A percentile compares a stretch with the other conserved stretches of the same genome.
Conservation (phyloP, 2,888 invertebrate species). For the Euclidia mi region DNA sequence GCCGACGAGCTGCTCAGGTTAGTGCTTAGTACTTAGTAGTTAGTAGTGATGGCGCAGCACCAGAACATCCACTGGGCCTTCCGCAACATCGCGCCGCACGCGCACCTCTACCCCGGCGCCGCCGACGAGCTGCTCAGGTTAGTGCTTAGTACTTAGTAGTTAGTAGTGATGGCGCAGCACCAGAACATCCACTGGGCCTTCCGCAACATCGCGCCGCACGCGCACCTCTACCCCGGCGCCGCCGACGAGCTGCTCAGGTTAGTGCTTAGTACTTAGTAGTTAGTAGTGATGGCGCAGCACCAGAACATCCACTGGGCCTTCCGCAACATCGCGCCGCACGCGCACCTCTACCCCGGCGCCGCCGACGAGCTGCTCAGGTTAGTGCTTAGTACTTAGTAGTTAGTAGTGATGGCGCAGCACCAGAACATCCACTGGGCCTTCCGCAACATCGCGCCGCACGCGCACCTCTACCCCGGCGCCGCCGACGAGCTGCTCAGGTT, state of each 20-base stretch:
- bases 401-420: too few species aligned
- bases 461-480: too few species aligned
- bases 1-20: slow-evolving; percentile 97
- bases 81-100: slow-evolving; percentile 98
- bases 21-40: background rate
- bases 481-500: slow-evolving; percentile 16
- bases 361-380: slow-evolving; percentile 93
- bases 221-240: slow-evolving; percentile 96
- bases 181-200: slow-evolving; percentile 99
- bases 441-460: too few species aligned
- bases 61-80: slow-evolving; percentile 99
- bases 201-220: slow-evolving; percentile 98
- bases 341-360: too few species aligned
- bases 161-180: too few species aligned
- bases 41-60: slow-evolving; percentile 82
- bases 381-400: background rate
- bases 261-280: slow-evolving; percentile 96
- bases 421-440: too few species aligned
- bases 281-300: slow-evolving; percentile 87
- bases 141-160: too few species aligned
- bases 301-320: too few species aligned
- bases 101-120: slow-evolving; percentile 95
- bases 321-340: too few species aligned
- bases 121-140: too few species aligned
- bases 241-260: too few species aligned